A percentile compares a stretch with the other conserved stretches of the same genome.
phyloP scores from a whole-genome alignment of 2,113 vertebrate species.

The Microtus pennsylvanicus region DNA sequence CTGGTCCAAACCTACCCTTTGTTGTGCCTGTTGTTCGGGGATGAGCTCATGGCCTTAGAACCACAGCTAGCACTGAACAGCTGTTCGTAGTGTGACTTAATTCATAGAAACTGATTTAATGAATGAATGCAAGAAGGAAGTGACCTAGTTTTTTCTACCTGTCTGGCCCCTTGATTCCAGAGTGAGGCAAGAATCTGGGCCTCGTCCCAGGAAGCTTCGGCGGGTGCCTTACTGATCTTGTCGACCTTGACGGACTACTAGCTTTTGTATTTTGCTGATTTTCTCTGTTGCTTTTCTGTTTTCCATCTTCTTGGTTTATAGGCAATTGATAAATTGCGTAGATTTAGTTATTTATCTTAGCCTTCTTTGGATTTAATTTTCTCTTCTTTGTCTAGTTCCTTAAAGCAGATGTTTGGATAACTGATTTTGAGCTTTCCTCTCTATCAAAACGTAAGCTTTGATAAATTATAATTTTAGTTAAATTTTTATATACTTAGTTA shows the following conservation, averaged over 20 bases:
- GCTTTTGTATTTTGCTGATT: conserved; percentile 58
- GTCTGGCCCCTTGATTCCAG: neutral
- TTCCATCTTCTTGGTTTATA: conserved; percentile 33
- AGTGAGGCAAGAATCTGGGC: neutral
- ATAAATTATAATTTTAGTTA: conserved; percentile 7
- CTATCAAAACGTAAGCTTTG: neutral
- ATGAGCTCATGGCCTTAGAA: neutral
- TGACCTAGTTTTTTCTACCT: neutral
- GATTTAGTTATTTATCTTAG: conserved; percentile 7
- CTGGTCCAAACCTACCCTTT: neutral
- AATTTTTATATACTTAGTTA: neutral
- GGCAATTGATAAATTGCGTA: neutral
- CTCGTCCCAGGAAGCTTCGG: neutral
- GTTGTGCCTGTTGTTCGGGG: neutral
- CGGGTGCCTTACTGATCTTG: conserved; percentile 3
- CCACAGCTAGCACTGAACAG: neutral
- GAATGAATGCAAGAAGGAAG: conserved; percentile 9
- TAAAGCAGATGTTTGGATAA: neutral
- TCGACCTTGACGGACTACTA: neutral
- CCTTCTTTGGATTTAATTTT: conserved; percentile 55
- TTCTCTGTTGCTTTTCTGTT: neutral
- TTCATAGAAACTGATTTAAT: neutral
- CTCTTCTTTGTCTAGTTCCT: conserved; percentile 20
- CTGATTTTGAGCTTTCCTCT: neutral
- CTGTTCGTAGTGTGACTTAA: neutral